Percentiles rank a stretch among this genome's conserved stretches.
Evolutionary conservation across 2,888 invertebrate genomes (phyloP).

Genomic region (Osmoderma eremita): DNA sequence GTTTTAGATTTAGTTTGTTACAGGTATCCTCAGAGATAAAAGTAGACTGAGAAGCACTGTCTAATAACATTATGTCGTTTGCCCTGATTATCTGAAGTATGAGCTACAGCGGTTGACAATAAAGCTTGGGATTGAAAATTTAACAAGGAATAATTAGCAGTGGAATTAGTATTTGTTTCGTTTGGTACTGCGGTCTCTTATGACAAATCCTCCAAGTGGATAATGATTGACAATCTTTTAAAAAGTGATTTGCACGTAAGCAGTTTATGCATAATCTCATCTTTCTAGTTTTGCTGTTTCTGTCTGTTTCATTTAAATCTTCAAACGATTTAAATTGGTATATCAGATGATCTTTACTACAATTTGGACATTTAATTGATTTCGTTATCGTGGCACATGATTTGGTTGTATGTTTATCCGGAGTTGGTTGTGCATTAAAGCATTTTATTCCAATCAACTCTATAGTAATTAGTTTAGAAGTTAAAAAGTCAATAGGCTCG

Average conservation of each 20-base stretch:
- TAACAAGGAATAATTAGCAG: background rate
- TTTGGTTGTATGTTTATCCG: too few relatives aligned
- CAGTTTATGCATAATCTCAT: slow-evolving; percentile 33
- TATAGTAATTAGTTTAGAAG: slow-evolving; percentile 14
- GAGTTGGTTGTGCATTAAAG: too few relatives aligned
- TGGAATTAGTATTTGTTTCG: background rate
- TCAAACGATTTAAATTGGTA: slow-evolving; percentile 13
- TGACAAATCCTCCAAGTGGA: background rate
- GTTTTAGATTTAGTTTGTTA: background rate
- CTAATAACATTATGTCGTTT: too few relatives aligned
- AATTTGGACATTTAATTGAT: background rate
- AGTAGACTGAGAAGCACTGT: slow-evolving; percentile 12
- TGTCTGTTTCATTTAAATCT: background rate
- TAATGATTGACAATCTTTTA: background rate
- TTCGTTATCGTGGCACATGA: background rate
- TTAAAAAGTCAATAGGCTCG: slow-evolving; percentile 2
- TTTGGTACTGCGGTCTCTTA: background rate
- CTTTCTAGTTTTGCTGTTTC: slow-evolving; percentile 14
- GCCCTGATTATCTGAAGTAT: too few relatives aligned
- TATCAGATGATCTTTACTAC: slow-evolving; percentile 15
- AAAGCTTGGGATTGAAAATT: too few relatives aligned
- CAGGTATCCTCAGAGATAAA: background rate
- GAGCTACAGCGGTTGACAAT: background rate
- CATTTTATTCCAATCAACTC: background rate
- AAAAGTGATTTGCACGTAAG: slow-evolving; percentile 19